phyloP scores from a whole-genome alignment of 2,113 vertebrate species.

The Eulemur macaco region DNA sequence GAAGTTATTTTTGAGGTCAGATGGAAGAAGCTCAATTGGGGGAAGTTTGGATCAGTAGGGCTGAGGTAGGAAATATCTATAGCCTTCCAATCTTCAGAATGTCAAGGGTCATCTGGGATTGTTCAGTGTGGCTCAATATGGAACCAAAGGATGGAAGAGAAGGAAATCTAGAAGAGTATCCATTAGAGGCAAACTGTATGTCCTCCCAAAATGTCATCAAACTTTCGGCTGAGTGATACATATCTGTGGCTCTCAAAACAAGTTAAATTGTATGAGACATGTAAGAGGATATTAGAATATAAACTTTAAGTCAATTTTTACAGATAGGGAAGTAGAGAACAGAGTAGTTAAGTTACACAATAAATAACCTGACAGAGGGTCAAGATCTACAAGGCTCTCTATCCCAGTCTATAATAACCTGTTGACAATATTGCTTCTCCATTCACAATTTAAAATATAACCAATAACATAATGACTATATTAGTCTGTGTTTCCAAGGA shows the following conservation, averaged over 20 bases:
- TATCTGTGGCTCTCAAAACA: slow-evolving; percentile 28
- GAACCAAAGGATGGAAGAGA: slow-evolving; percentile 18
- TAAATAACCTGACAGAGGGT: slow-evolving; percentile 23
- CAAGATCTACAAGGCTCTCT: slow-evolving; percentile 10
- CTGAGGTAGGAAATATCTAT: not conserved
- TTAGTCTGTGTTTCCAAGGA: slow-evolving; percentile 56
- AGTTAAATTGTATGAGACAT: not conserved
- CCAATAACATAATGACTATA: slow-evolving; percentile 27
- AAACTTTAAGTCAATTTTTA: slow-evolving; percentile 45
- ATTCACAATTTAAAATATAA: slow-evolving; percentile 45
- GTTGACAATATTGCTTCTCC: slow-evolving; percentile 25
- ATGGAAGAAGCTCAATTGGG: not conserved
- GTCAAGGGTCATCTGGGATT: not conserved
- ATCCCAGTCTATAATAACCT: not conserved
- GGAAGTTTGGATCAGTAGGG: not conserved
- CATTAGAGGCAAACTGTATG: not conserved
- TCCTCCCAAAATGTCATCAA: not conserved
- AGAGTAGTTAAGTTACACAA: not conserved
- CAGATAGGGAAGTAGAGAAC: slow-evolving; percentile 15
- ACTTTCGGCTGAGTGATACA: not conserved
- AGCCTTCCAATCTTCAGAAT: not conserved
- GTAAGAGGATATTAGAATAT: not conserved
- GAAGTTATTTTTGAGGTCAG: slow-evolving; percentile 43
- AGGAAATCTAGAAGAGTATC: not conserved
- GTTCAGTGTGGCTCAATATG: not conserved